Conservation (phyloP, 2,888 invertebrate genomes). For the Morpho helenor region DNA sequence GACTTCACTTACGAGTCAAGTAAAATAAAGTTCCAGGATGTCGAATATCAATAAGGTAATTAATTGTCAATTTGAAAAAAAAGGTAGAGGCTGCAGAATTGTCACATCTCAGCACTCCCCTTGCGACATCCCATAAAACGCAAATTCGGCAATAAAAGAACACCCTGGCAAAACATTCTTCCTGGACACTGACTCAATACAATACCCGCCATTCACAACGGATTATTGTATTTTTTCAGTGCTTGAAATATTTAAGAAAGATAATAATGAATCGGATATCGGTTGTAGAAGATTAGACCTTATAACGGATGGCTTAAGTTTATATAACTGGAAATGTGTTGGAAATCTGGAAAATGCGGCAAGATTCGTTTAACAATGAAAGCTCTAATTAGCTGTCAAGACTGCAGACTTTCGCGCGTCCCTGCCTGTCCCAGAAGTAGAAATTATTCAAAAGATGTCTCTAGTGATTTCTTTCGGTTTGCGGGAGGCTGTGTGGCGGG, state of each 20-base stretch:
- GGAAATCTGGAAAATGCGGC: constrained; percentile 38
- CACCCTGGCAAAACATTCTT: constrained; percentile 72
- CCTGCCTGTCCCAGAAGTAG: constrained; percentile 65
- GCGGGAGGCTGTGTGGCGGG: constrained; percentile 48
- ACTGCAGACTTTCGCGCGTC: constrained; percentile 55
- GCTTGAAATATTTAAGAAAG: constrained; percentile 73
- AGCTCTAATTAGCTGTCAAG: constrained; percentile 77
- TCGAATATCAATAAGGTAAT: constrained; percentile 25
- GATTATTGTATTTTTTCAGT: constrained; percentile 77
- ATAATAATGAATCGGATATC: constrained; percentile 60
- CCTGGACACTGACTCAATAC: constrained; percentile 78
- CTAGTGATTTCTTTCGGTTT: constrained; percentile 71
- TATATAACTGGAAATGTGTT: constrained; percentile 31
- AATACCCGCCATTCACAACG: constrained; percentile 67
- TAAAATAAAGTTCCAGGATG: no score
- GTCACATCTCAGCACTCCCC: constrained; percentile 66
- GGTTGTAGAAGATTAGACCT: constrained; percentile 42
- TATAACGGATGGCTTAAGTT: constrained; percentile 36
- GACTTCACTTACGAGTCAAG: no score
- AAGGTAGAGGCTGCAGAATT: constrained; percentile 52
- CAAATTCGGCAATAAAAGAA: constrained; percentile 77
- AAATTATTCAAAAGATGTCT: constrained; percentile 75
- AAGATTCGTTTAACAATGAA: constrained; percentile 75
- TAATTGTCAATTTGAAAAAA: constrained; percentile 39
- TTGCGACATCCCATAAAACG: constrained; percentile 72